Conservation (phyloP, 2,113 vertebrate species). For the Uropsilus gracilis region DNA sequence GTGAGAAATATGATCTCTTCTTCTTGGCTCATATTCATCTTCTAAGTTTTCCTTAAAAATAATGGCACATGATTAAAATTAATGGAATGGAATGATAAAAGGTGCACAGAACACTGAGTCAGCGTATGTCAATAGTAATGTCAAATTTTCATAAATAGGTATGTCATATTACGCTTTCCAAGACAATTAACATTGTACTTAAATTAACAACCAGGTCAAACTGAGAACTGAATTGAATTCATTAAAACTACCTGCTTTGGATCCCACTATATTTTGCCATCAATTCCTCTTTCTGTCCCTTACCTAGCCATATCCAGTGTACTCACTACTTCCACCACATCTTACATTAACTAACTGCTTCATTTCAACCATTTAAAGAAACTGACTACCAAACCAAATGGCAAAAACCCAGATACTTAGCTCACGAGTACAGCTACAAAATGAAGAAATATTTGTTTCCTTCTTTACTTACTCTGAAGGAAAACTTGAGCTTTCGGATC, state of each 20-base stretch:
- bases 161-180: neutral
- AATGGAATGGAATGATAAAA: conserved; percentile 16
- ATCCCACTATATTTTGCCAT: neutral
- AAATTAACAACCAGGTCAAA: neutral
- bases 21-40: conserved; percentile 91
- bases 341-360: neutral
- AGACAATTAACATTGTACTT: neutral
- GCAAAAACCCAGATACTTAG: neutral
- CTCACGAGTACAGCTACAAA: neutral
- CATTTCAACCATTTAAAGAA: neutral
- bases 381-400: too few relatives aligned
- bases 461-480: conserved; percentile 85
- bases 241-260: neutral
- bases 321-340: neutral
- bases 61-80: conserved; percentile 33
- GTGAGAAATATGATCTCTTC: conserved; percentile 98
- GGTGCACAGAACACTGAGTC: neutral
- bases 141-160: neutral
- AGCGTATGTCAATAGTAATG: neutral
- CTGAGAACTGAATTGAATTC: neutral
- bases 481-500: conserved; percentile 90
- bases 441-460: neutral
- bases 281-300: neutral
- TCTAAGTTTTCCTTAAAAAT: conserved; percentile 84
- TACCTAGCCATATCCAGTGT: neutral